These are phyloP conservation scores for Dendrolimus houi DNA, from an alignment of 2,888 invertebrate genomes.

Conservation along the genomic window DNA sequence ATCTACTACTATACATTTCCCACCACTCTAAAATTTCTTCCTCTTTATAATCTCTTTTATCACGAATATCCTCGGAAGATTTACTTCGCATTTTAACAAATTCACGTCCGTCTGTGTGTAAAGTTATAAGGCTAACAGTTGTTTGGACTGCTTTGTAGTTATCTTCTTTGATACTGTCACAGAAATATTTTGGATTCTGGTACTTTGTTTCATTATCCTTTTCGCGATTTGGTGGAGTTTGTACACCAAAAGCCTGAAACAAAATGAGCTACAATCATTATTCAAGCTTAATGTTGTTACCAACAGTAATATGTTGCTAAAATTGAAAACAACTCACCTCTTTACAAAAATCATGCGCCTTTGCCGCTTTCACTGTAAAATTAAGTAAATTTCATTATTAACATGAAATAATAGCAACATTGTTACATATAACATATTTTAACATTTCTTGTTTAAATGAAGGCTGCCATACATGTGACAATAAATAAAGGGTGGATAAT, in stretches of 20 bases:
- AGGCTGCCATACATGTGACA: no score
- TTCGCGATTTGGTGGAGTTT: neutral
- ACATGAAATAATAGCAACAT: no score
- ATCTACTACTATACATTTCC: conserved; percentile 9
- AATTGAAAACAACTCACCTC: no score
- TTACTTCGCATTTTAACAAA: neutral
- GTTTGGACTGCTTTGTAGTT: conserved; percentile 10
- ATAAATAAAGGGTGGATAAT: no score
- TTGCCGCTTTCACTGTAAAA: no score
- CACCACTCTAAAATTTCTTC: conserved; percentile 14
- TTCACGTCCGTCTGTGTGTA: conserved; percentile 1
- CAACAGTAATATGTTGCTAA: no score
- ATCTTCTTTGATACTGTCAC: neutral
- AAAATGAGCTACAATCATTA: conserved; percentile 12
- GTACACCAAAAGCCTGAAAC: conserved; percentile 10
- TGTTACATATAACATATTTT: no score
- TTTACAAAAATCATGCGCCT: no score
- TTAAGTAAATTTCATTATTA: no score
- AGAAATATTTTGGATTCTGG: no score
- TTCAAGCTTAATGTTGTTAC: conserved; percentile 2
- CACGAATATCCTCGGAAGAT: conserved; percentile 3
- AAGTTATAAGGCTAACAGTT: conserved; percentile 8
- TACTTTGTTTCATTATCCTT: neutral
- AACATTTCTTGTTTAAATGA: no score
- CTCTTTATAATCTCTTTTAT: conserved; percentile 4